phyloP scores from a whole-genome alignment of 2,888 invertebrate genomes.

The Dicranocentrus wangi region DNA sequence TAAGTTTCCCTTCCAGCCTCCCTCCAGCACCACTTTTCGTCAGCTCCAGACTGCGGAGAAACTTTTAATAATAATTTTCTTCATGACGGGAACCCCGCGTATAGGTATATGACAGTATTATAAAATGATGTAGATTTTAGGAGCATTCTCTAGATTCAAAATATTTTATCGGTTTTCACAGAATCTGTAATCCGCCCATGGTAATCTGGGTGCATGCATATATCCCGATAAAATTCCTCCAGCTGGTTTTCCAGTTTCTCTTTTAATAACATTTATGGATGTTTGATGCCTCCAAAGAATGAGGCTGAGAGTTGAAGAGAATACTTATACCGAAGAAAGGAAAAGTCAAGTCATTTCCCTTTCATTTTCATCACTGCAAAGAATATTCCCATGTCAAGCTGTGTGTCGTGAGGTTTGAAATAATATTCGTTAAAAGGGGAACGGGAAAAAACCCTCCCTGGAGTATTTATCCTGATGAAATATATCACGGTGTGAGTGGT shows the following conservation, averaged over 20 bases:
- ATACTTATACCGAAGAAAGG: not conserved
- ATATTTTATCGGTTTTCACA: conserved; percentile 9
- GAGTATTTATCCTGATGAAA: not conserved
- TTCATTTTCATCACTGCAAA: not conserved
- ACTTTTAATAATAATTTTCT: conserved; percentile 59
- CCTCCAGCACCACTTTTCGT: not conserved
- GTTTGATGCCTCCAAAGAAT: conserved; percentile 8
- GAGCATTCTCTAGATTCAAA: not conserved
- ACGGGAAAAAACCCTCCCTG: not conserved
- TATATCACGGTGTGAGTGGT: not conserved
- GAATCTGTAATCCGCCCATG: not conserved
- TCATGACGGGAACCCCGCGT: conserved; percentile 23
- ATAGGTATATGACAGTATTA: not conserved
- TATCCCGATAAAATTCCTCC: not conserved
- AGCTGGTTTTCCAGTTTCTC: not conserved
- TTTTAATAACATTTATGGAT: conserved; percentile 1
- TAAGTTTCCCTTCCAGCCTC: not conserved
- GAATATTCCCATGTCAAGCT: not conserved
- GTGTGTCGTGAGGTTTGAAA: not conserved
- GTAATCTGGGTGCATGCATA: not conserved
- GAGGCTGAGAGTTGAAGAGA: too few species aligned
- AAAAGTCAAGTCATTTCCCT: not conserved
- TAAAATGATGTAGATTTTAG: not conserved
- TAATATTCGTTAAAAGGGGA: too few species aligned
- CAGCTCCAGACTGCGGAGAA: conserved; percentile 16